Base-by-base conservation (phyloP, 2,113 vertebrate species). In the Lamprologus speciosus region DNA sequence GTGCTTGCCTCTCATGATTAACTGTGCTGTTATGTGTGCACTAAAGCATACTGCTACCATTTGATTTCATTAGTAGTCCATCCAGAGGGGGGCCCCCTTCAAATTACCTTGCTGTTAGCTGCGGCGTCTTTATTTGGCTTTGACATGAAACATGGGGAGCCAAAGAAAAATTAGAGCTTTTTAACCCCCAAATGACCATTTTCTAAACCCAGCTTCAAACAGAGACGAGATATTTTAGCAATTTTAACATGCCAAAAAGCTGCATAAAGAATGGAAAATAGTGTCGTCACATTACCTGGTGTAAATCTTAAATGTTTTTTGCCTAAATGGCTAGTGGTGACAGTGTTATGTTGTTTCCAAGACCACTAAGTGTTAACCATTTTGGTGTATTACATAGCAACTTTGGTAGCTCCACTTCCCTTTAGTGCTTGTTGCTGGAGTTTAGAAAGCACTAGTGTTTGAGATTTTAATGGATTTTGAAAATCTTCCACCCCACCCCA, bases 51-150 rank as follows among this genome's bases (percentile, higher is more conserved):
- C 65, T 31, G 54, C 81, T 58, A 78, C 79, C 73, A 87, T 90
- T 85, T 83, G 75, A 90, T 90, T 90, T 92, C 84, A 92, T 88
- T 87, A 88, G 54, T 65, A 70, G 19, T 75, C 85, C 53, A 84
- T 75, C 82, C 82, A 23, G 83, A 47, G 50, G 45, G 45, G 40
- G 47, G 42, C 50, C 33, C 33, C 80, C 35, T 89, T 85, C 60
- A 65, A 60, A 87, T 92, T 55, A 82, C 55, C 58, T 83, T 28
- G 9, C 16, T 70, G 31, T 85, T 35, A 80, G 42, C 83, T 91
- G 57, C 85, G 23, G 37, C 1, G 4, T 23, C 28, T 55, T 82
- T 80, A 87, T 80, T 63, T 85, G 26, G 57, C 80, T 70, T 81
- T 45, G 75, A 70, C 50, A 79, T 26, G 42, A 26, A 83, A 4